A percentile compares a stretch with the other conserved stretches of the same genome.
phyloP scores from a whole-genome alignment of 2,888 invertebrate genomes.

The Tetheella fluctuosa region DNA sequence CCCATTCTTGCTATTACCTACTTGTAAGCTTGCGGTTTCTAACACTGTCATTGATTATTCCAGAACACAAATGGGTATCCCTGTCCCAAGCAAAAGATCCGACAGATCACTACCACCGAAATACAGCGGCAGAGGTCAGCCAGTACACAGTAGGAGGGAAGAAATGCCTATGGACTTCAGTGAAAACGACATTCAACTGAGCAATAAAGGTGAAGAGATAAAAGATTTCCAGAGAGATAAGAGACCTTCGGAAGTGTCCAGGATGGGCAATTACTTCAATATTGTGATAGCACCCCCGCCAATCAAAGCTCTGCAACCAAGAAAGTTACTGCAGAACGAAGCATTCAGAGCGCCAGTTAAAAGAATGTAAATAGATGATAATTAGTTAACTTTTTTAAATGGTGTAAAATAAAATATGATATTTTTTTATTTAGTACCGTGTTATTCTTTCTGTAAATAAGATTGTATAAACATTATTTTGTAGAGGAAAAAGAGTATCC shows the following conservation, averaged over 20 bases:
- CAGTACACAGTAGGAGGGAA: conserved; percentile 50
- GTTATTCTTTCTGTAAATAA: too few relatives aligned
- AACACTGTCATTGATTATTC: background rate
- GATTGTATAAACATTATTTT: too few relatives aligned
- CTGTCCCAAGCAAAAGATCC: conserved; percentile 63
- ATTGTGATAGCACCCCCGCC: conserved; percentile 79
- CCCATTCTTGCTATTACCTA: too few relatives aligned
- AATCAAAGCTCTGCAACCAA: conserved; percentile 71
- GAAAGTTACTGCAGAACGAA: conserved; percentile 63
- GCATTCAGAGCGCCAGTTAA: conserved; percentile 47
- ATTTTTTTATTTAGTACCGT: too few relatives aligned
- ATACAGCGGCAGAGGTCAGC: conserved; percentile 37
- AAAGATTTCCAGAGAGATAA: conserved; percentile 37
- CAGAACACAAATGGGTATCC: conserved; percentile 81
- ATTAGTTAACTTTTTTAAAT: too few relatives aligned
- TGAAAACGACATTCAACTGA: conserved; percentile 45
- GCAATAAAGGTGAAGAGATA: conserved; percentile 44
- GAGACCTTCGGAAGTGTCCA: conserved; percentile 62
- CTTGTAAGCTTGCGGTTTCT: background rate
- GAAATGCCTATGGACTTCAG: conserved; percentile 44
- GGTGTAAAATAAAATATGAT: too few relatives aligned
- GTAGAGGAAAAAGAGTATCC: too few relatives aligned
- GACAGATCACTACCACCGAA: conserved; percentile 42
- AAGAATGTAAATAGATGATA: conserved; percentile 35
- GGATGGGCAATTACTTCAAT: conserved; percentile 80